Conservation (phyloP, 2,113 vertebrate genomes). For the Gopherus evgoodei region DNA sequence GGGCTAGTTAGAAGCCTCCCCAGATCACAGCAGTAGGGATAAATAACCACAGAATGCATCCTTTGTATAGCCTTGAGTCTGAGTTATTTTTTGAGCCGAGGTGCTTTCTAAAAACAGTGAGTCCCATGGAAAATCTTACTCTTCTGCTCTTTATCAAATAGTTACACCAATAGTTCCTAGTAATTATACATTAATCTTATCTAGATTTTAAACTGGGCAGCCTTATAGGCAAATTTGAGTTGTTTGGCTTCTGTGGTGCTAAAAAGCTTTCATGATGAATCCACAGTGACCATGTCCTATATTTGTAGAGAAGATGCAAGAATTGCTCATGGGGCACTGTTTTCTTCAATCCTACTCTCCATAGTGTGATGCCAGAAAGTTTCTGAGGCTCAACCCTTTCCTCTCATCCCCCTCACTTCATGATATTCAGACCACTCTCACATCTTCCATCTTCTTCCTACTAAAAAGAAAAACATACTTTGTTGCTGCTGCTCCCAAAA, state of each 20-base stretch:
- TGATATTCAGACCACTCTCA: fast-evolving
- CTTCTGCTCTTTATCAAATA: constrained; percentile 22
- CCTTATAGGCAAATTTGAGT: not conserved
- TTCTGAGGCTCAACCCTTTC: not conserved
- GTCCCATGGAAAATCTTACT: constrained; percentile 24
- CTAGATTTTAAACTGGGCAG: not conserved
- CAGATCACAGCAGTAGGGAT: not conserved
- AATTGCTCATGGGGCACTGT: not conserved
- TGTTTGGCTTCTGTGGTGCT: constrained; percentile 43
- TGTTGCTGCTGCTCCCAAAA: not conserved
- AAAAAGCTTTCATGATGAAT: not conserved
- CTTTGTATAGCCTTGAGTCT: not conserved
- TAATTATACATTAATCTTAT: not conserved
- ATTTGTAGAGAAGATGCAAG: constrained; percentile 44
- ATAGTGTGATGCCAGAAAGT: not conserved
- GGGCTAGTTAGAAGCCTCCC: not conserved
- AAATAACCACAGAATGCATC: not conserved
- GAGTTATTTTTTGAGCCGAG: not conserved
- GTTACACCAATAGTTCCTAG: constrained; percentile 11
- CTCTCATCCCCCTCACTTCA: not conserved
- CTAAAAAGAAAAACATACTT: not conserved
- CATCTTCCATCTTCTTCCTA: too few relatives aligned
- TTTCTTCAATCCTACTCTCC: not conserved
- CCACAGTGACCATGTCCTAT: not conserved
- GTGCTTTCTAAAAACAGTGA: constrained; percentile 32